Evolutionary conservation across 2,113 vertebrate species (phyloP).

Genomic region (Xiphophorus couchianus): DNA sequence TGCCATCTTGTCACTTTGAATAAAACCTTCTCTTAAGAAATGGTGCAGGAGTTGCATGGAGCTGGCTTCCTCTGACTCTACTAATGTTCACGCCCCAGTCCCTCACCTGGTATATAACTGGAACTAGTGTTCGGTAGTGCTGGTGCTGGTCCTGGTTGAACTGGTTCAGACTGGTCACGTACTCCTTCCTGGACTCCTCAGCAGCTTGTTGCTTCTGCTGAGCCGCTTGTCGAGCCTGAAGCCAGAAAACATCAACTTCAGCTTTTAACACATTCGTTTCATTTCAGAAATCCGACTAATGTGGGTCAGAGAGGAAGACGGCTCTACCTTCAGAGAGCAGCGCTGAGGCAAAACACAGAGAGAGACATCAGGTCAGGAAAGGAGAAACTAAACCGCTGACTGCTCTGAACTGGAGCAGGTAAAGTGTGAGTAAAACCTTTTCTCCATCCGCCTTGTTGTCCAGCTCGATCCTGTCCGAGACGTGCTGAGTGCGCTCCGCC

Average conservation of each 20-base stretch:
- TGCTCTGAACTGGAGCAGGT: neutral
- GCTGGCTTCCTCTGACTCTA: too few relatives aligned
- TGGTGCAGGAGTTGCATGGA: too few relatives aligned
- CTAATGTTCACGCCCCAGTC: too few relatives aligned
- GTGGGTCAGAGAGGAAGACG: neutral
- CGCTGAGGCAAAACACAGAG: slow-evolving; percentile 60
- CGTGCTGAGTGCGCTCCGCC: slow-evolving; percentile 91
- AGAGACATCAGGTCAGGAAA: neutral
- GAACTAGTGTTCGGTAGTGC: slow-evolving; percentile 92
- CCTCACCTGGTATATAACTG: slow-evolving; percentile 88
- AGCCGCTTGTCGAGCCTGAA: slow-evolving; percentile 91
- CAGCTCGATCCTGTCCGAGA: slow-evolving; percentile 93
- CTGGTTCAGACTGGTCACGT: slow-evolving; percentile 87
- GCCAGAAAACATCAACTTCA: neutral
- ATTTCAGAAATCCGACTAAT: too few relatives aligned
- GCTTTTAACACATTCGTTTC: too few relatives aligned
- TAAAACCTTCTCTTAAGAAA: too few relatives aligned
- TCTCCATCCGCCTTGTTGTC: slow-evolving; percentile 96
- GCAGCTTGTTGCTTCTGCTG: slow-evolving; percentile 91
- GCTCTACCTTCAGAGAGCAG: slow-evolving; percentile 80
- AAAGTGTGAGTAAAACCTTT: slow-evolving; percentile 81
- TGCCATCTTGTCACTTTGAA: too few relatives aligned
- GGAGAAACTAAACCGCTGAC: too few relatives aligned
- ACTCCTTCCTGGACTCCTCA: slow-evolving; percentile 93
- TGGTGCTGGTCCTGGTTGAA: slow-evolving; percentile 95